Evolutionary conservation across 1,140 invertebrate genomes (phyloP), one percentile per base, ranked within the genome.

Genomic region (Harpegnathos saltator): DNA sequence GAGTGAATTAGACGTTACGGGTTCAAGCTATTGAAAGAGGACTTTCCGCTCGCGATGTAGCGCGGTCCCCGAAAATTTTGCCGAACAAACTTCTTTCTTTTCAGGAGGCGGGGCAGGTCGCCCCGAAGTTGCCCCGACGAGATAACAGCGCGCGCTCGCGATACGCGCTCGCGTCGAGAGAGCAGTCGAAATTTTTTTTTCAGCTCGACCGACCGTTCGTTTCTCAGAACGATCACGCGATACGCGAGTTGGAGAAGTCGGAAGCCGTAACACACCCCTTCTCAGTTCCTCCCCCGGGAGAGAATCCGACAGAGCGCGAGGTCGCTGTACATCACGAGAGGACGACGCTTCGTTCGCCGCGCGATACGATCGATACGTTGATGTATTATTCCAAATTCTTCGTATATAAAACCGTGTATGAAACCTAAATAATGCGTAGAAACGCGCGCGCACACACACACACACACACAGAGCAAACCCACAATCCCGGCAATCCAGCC

Each of bases 1-100:
- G 63, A 78, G 63, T 69, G 65, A 78, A 78, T 78, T 78, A 75
- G 59, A 33, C 44, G 44, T 26, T 33, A 24, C 38, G 38, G 22
- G 14, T n/a, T n/a, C n/a, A 69, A 44, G 50, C 7, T 78, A 56
- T 75, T 22, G 75, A 56, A 44, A 50, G 12, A 44, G 56, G 68
- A 56, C 68, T 58, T 58, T 26, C 7, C n/a, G n/a, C 7, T 68
- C 63, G 7, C n/a, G n/a, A 5, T 19, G 38, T 48, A 11, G 24
- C 62, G 29, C 50, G 75, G 52, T 44, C 69, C 69, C 38, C 48
- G 5, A 69, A 78, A 33, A 78, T 26, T 68, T 54, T 56, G n/a
- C 38, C n/a, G 56, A 68, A 66, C 38, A 78, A 65, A 44, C 44
- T 52, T 22, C 7, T 44, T 4, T 9, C 38, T 9, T 5, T 0